Percentiles rank a stretch among this genome's conserved stretches.
These are phyloP conservation scores for Otus sunia DNA, from an alignment of 2,113 vertebrate species.

Conservation along the genomic window DNA sequence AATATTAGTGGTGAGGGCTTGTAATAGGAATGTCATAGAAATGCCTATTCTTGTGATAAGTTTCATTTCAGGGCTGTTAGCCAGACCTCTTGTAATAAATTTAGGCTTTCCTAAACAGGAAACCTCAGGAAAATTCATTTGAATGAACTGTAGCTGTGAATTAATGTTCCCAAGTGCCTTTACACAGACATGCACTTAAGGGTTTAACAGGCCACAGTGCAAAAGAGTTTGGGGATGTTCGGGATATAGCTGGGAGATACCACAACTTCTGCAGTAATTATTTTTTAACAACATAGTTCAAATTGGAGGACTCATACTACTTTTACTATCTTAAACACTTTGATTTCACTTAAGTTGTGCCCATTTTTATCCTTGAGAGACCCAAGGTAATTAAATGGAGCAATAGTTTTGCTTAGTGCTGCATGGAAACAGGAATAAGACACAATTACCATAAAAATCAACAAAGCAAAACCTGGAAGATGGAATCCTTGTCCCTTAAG, in stretches of 20 bases:
- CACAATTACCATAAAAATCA: background rate
- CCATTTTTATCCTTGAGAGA: background rate
- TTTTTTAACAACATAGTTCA: background rate
- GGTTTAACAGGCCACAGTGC: background rate
- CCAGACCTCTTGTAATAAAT: conserved; percentile 8
- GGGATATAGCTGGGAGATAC: background rate
- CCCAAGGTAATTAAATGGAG: background rate
- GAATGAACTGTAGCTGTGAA: conserved; percentile 1
- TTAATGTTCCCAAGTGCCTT: background rate
- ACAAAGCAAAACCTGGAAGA: background rate
- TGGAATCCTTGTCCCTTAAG: background rate
- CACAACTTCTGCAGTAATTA: background rate
- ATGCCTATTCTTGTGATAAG: background rate
- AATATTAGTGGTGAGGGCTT: background rate
- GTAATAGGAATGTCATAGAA: background rate
- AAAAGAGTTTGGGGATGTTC: background rate
- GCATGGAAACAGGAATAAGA: background rate
- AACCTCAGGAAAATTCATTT: conserved; percentile 30
- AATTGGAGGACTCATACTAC: background rate
- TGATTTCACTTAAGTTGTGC: background rate
- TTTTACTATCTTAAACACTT: background rate
- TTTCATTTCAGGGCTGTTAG: background rate
- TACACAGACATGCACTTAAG: background rate
- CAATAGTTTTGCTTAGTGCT: background rate
- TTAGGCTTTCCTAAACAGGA: conserved; percentile 24